Evolutionary conservation across 2,113 vertebrate genomes (phyloP), one percentile per base, ranked within the genome.

Genomic region (Climacteris rufus): DNA sequence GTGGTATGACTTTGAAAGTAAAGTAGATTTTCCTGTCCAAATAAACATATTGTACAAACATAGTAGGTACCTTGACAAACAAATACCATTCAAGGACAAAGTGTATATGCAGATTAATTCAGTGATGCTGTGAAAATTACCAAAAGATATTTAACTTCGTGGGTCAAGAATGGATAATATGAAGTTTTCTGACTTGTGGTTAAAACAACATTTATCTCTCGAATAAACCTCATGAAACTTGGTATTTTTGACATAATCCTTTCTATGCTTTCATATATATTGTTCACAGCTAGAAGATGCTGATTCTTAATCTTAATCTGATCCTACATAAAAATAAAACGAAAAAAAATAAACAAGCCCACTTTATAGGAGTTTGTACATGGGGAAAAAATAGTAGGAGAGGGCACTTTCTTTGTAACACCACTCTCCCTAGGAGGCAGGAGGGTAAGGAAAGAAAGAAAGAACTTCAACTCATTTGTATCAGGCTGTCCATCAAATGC

Each of bases 41-140:
- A 87, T 59, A 94, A 95, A 95, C 83, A 91, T 72, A 53, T 68
- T 92, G 66, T 93, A 69, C 77, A 95, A 93, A 94, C 56, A 72
- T 6, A 72, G 47, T 11, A 11, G 4, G 28, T 83, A 82, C 72
- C 79, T 87, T 91, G 37, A 80, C 49, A 94, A 91, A 91, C 60
- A 95, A 95, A 95, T 40, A 88, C 2, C n/a, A 31, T 75, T 90
- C 80, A 94, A 93, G 87, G 93, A 57, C 53, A 79, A 92, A 75
- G 7, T 40, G 5, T 69, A 57, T 77, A 57, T 60, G 39, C 71
- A 85, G 19, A 30, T 57, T 54, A 20, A 33, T 75, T 90, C 72
- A 61, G 40, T 49, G 20, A 75, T 57, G 33, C 21, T 75, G 25
- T 83, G 83, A 72, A 88, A 93, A 83, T 81, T 85, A 66, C 15